Percentiles rank a stretch among this genome's conserved stretches.
Evolutionary conservation across 2,113 vertebrate genomes (phyloP).

Genomic region (Neolamprologus modestus): DNA sequence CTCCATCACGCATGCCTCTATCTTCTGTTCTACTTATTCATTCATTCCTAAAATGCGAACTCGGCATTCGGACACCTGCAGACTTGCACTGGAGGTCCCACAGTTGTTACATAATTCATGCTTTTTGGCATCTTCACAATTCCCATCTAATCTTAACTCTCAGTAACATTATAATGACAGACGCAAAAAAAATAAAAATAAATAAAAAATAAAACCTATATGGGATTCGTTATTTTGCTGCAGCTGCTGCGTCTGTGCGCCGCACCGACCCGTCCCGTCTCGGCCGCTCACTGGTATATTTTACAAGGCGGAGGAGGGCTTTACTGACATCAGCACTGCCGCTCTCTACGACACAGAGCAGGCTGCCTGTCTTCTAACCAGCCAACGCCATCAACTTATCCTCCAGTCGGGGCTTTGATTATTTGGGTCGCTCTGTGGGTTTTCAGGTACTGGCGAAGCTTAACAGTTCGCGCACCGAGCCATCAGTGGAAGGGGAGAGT

Average conservation of each 20-base stretch:
- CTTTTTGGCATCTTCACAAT: background rate
- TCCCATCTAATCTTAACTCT: background rate
- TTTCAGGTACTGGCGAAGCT: background rate
- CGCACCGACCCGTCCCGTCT: background rate
- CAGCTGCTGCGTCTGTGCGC: background rate
- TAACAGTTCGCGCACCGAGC: background rate
- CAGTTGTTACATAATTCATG: background rate
- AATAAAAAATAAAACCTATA: background rate
- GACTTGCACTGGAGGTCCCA: background rate
- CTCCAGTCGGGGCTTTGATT: slow-evolving; percentile 12
- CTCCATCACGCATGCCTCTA: background rate
- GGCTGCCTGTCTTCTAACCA: slow-evolving; percentile 34
- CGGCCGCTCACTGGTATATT: slow-evolving; percentile 4
- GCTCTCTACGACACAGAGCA: slow-evolving; percentile 25
- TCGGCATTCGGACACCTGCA: background rate
- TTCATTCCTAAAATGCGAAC: background rate
- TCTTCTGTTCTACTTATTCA: background rate
- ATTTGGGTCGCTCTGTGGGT: background rate
- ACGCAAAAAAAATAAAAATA: background rate
- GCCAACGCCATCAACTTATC: slow-evolving; percentile 26
- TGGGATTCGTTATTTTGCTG: background rate
- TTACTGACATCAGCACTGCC: slow-evolving; percentile 53
- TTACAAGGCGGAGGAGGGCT: slow-evolving; percentile 49
- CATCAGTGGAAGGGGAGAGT: background rate
- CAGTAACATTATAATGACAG: background rate